Evolutionary conservation across 2,113 vertebrate genomes (phyloP).

Genomic region (Rousettus leschenaultii): DNA sequence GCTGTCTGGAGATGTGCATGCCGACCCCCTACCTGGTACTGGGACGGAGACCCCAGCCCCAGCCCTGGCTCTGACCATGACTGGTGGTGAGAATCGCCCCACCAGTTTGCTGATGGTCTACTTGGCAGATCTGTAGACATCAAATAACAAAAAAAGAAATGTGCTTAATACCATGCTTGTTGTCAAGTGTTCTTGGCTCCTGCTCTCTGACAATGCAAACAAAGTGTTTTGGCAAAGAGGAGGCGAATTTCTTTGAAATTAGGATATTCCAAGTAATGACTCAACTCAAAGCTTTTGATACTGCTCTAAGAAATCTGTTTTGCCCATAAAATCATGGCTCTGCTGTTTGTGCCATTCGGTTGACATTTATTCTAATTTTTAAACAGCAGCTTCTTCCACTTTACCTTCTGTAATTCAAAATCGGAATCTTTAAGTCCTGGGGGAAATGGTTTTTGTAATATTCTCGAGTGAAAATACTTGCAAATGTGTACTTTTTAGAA

Average conservation of each 20-base stretch:
- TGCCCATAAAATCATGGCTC: conserved; percentile 59
- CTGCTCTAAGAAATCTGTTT: conserved; percentile 44
- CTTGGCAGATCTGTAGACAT: background rate
- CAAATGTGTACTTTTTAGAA: conserved; percentile 32
- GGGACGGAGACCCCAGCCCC: fast-evolving
- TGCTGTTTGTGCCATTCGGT: background rate
- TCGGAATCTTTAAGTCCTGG: background rate
- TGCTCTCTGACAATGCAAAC: background rate
- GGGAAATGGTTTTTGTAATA: conserved; percentile 55
- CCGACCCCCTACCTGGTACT: fast-evolving
- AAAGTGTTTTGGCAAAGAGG: background rate
- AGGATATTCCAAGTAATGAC: conserved; percentile 19
- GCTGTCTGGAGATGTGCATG: fast-evolving
- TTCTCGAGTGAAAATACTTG: conserved; percentile 51
- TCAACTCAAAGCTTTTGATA: conserved; percentile 4
- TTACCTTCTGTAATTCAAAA: conserved; percentile 56
- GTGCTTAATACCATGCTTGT: background rate
- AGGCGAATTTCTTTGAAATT: conserved; percentile 44
- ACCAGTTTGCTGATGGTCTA: background rate
- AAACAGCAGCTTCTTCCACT: background rate
- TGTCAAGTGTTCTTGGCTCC: background rate
- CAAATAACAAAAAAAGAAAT: background rate
- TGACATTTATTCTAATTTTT: conserved; percentile 31
- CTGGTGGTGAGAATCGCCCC: background rate
- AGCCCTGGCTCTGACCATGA: fast-evolving